These are phyloP conservation scores for Cosmia trapezina DNA, from an alignment of 2,888 invertebrate species.

Conservation along the genomic window DNA sequence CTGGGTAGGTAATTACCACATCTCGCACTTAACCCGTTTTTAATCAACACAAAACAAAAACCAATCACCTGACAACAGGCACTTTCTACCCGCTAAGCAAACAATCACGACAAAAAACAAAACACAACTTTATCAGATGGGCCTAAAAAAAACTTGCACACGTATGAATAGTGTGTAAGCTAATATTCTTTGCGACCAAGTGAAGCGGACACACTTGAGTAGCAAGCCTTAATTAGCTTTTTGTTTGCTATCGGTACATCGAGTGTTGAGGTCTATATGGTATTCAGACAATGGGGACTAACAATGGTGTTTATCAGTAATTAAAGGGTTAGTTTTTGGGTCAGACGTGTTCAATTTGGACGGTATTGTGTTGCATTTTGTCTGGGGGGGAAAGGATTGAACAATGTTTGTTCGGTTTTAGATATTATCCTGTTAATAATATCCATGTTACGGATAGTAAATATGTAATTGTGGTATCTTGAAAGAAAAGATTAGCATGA, in stretches of 20 bases:
- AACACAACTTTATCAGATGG: conserved; percentile 36
- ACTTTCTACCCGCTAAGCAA: conserved; percentile 13
- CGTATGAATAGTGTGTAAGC: conserved; percentile 47
- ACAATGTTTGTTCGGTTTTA: background rate
- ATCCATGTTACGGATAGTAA: background rate
- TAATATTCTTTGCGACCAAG: conserved; percentile 41
- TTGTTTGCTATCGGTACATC: conserved; percentile 65
- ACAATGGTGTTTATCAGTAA: conserved; percentile 40
- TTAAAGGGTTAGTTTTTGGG: conserved; percentile 30
- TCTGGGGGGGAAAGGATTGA: background rate
- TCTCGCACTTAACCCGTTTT: background rate
- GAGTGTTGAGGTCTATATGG: conserved; percentile 70
- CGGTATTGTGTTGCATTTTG: conserved; percentile 13
- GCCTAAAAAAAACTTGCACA: conserved; percentile 33
- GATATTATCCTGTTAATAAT: background rate
- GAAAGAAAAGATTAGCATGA: too few relatives aligned
- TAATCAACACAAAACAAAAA: conserved; percentile 18
- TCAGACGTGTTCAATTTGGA: conserved; percentile 11
- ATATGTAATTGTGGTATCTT: background rate
- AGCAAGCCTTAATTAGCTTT: conserved; percentile 69
- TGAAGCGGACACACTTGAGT: conserved; percentile 61
- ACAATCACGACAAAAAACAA: conserved; percentile 43
- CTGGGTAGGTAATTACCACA: background rate
- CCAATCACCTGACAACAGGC: background rate
- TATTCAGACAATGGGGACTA: conserved; percentile 45